Percentiles rank a stretch among this genome's conserved stretches.
Evolutionary conservation across 2,888 invertebrate species (phyloP).

Genomic region (Melinopterus prodromus): DNA sequence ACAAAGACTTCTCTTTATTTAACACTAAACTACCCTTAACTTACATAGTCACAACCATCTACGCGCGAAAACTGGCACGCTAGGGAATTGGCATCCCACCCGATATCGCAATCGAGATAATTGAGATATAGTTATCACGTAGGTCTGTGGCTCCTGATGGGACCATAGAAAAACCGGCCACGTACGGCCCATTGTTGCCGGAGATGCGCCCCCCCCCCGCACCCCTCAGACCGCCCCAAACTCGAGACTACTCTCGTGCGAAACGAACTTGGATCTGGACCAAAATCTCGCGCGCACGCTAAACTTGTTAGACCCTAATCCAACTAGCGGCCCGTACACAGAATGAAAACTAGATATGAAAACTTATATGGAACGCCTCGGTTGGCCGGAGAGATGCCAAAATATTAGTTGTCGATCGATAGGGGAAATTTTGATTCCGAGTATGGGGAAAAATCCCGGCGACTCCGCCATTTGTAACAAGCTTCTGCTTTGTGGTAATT

Average conservation of each 20-base stretch:
- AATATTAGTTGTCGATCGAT: not conserved
- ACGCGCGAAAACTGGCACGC: no score
- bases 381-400: not conserved
- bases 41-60: no score
- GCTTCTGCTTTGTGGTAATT: no score
- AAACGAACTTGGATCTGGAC: constrained; percentile 22
- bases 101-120: not conserved
- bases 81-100: not conserved
- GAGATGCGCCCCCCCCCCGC: not conserved
- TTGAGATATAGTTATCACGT: constrained; percentile 4
- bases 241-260: not conserved
- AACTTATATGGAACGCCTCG: constrained; percentile 29
- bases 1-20: no score
- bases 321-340: constrained; percentile 21
- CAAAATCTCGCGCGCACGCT: constrained; percentile 22
- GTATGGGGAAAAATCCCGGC: not conserved
- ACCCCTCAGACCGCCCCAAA: not conserved
- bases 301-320: constrained; percentile 24
- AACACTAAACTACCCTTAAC: no score
- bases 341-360: constrained; percentile 30
- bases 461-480: not conserved
- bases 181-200: not conserved
- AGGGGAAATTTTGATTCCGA: not conserved
- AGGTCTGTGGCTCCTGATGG: not conserved
- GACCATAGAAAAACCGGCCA: constrained; percentile 4